Conservation (phyloP, 2,888 invertebrate species). For the Dicranocentrus wangi region DNA sequence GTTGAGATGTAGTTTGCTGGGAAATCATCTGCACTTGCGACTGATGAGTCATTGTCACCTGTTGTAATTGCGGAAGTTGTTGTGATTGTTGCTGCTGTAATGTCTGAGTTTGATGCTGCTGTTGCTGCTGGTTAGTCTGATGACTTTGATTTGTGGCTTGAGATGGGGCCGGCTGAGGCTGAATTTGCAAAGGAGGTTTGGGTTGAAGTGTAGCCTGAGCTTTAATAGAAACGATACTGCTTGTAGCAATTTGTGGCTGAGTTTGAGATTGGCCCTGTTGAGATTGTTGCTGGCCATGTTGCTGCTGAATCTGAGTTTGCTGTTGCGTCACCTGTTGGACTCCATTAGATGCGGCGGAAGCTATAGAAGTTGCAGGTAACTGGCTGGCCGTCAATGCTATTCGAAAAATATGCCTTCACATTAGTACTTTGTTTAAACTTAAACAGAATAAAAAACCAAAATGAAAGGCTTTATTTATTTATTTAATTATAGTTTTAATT, state of each 20-base stretch:
- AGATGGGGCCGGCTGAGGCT: conserved; percentile 64
- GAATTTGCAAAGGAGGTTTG: conserved; percentile 70
- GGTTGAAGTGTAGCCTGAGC: conserved; percentile 70
- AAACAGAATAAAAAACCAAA: too few relatives aligned
- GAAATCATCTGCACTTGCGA: conserved; percentile 72
- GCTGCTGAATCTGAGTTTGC: conserved; percentile 68
- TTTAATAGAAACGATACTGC: conserved; percentile 63
- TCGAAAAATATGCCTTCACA: not conserved
- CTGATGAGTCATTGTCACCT: conserved; percentile 70
- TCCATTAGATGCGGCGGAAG: conserved; percentile 75
- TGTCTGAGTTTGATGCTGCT: conserved; percentile 64
- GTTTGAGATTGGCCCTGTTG: conserved; percentile 63
- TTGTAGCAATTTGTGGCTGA: conserved; percentile 56
- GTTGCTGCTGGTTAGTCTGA: conserved; percentile 59
- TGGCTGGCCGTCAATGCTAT: conserved; percentile 75
- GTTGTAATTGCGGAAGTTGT: conserved; percentile 74
- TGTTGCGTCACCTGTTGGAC: conserved; percentile 73
- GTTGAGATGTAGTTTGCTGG: conserved; percentile 64
- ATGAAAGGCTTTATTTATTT: not conserved
- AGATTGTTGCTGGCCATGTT: conserved; percentile 57
- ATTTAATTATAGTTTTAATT: too few relatives aligned
- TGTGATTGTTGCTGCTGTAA: conserved; percentile 74
- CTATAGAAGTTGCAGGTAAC: conserved; percentile 75
- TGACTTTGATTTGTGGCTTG: conserved; percentile 47
- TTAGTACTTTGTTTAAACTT: not conserved